These are phyloP conservation scores for Porites cylindrica DNA, from an alignment of 92 coral and sea anemone genomes.

Conservation along the genomic window DNA sequence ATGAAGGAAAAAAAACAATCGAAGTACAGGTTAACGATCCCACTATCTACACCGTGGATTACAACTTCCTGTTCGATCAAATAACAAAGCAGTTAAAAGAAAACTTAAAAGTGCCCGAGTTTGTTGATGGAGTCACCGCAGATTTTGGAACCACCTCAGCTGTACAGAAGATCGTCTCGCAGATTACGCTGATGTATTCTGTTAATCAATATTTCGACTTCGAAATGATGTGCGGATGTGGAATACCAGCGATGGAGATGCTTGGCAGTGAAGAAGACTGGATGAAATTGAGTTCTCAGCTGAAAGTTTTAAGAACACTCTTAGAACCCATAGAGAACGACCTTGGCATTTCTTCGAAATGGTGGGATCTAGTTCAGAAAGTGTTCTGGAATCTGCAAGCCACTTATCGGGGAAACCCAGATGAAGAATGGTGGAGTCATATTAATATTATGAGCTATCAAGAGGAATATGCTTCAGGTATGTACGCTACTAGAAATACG, in stretches of 20 bases:
- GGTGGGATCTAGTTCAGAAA: conserved; percentile 59
- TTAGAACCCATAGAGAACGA: conserved; percentile 63
- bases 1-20: conserved; percentile 62
- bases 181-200: conserved; percentile 20
- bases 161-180: conserved; percentile 57
- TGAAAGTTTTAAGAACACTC: conserved; percentile 42
- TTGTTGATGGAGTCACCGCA: conserved; percentile 53
- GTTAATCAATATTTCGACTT: conserved; percentile 28
- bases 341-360: conserved; percentile 20
- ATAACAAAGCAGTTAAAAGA: conserved; percentile 59
- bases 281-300: conserved; percentile 49
- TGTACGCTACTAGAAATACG: neutral
- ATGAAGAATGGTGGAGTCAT: conserved; percentile 72
- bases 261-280: conserved; percentile 70
- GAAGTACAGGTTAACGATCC: conserved; percentile 28
- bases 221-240: conserved; percentile 11
- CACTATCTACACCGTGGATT: conserved; percentile 64
- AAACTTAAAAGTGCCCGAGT: conserved; percentile 74
- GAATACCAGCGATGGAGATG: conserved; percentile 68
- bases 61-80: conserved; percentile 65
- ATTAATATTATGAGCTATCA: conserved; percentile 44
- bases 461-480: conserved; percentile 51
- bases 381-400: conserved; percentile 67
- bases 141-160: conserved; percentile 68
- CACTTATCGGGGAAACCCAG: conserved; percentile 54